Evolutionary conservation across 1,140 invertebrate species (phyloP).

Genomic region (Zaprionus gabonicus): DNA sequence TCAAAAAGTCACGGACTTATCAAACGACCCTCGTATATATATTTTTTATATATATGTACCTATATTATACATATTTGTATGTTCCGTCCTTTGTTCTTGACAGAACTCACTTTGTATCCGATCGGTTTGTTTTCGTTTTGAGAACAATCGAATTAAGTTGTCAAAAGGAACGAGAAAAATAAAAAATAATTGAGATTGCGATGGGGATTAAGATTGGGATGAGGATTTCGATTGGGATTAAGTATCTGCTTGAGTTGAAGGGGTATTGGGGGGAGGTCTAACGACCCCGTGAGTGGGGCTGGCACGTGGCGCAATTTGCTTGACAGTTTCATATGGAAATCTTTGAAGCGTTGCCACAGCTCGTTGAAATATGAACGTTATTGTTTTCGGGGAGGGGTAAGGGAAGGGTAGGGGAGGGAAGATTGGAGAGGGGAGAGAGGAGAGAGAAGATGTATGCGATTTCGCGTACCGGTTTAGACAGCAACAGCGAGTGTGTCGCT

Average conservation of each 20-base stretch:
- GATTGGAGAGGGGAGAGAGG: not conserved
- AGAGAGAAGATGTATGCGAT: not conserved
- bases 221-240: not conserved
- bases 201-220: constrained; percentile 1
- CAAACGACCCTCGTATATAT: too few relatives aligned
- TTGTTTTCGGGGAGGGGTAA: not conserved
- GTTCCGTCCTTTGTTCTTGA: not conserved
- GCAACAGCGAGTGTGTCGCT: constrained; percentile 35
- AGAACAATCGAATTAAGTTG: constrained; percentile 56
- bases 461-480: constrained; percentile 60
- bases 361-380: constrained; percentile 48
- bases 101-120: not conserved
- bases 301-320: constrained; percentile 17
- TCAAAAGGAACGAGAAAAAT: constrained; percentile 29
- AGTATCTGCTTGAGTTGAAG: not conserved
- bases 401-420: constrained; percentile 3
- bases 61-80: not conserved
- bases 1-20: too few relatives aligned
- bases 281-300: too few relatives aligned
- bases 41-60: too few relatives aligned
- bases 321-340: constrained; percentile 48
- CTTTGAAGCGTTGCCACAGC: constrained; percentile 69
- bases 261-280: not conserved
- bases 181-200: constrained; percentile 33
- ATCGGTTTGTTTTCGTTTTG: constrained; percentile 58